Percentiles rank a stretch among this genome's conserved stretches.
These are phyloP conservation scores for Helicoverpa assulta DNA, from an alignment of 2,888 invertebrate genomes.

Conservation along the genomic window DNA sequence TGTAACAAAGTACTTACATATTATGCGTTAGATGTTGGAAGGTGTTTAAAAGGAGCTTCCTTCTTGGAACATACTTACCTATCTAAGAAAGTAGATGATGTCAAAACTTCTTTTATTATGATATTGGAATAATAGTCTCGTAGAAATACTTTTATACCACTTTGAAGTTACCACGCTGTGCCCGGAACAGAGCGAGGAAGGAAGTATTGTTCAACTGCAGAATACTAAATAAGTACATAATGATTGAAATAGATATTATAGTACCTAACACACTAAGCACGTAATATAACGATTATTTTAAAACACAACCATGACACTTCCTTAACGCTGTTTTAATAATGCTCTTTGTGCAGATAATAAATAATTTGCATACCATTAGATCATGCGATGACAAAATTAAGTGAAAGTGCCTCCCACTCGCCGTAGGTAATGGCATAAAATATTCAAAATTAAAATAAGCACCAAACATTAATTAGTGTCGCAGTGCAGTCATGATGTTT, in stretches of 20 bases:
- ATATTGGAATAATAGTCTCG: neutral
- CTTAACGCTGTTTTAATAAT: slow-evolving; percentile 45
- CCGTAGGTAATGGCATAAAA: slow-evolving; percentile 60
- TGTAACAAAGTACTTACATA: neutral
- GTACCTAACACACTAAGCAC: slow-evolving; percentile 54
- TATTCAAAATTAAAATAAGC: slow-evolving; percentile 75
- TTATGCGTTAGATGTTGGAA: slow-evolving; percentile 4
- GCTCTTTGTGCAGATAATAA: slow-evolving; percentile 32
- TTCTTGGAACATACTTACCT: neutral
- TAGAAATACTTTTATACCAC: slow-evolving; percentile 15
- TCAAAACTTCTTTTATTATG: neutral
- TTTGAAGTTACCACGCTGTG: slow-evolving; percentile 37
- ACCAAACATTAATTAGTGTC: slow-evolving; percentile 70
- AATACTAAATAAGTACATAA: slow-evolving; percentile 64
- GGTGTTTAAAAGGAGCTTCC: slow-evolving; percentile 7
- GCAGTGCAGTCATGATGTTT: slow-evolving; percentile 64
- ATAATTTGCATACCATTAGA: slow-evolving; percentile 54
- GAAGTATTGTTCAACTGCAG: slow-evolving; percentile 64
- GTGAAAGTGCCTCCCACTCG: slow-evolving; percentile 75
- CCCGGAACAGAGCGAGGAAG: slow-evolving; percentile 65
- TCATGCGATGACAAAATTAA: slow-evolving; percentile 56
- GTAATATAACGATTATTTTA: slow-evolving; percentile 42
- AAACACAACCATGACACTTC: slow-evolving; percentile 47
- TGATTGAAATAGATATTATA: slow-evolving; percentile 45
- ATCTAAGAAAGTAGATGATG: neutral